Conservation (phyloP, 2,113 vertebrate genomes). For the Rhizomys pruinosus region DNA sequence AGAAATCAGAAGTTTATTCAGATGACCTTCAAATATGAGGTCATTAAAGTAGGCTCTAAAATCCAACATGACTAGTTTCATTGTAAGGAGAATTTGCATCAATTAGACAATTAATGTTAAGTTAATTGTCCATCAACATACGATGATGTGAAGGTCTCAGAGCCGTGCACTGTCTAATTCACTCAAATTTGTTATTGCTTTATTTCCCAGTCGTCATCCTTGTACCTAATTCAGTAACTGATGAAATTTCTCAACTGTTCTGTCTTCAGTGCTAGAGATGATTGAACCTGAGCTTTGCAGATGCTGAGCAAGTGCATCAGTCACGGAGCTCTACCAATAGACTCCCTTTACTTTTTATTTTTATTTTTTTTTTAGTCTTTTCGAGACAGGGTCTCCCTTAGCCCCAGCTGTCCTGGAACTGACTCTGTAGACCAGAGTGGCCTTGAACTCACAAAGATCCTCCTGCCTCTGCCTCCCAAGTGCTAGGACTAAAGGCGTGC, state of each 20-base stretch:
- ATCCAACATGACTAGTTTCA: neutral
- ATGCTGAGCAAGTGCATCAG: neutral
- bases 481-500: no score
- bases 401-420: no score
- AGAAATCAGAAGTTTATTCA: neutral
- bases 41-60: neutral
- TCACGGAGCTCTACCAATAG: neutral
- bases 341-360: no score
- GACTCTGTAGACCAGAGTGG: no score
- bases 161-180: neutral
- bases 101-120: neutral
- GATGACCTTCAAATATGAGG: neutral
- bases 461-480: no score
- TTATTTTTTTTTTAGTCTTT: no score
- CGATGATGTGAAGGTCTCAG: no score
- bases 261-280: neutral
- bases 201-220: neutral
- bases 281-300: neutral
- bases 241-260: neutral
- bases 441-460: no score
- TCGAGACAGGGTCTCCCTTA: no score
- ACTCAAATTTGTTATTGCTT: neutral
- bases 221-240: neutral
- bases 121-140: no score
- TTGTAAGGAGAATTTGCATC: neutral